Evolutionary conservation across 2,797 vertebrate species (phyloP).

Genomic region (Tragopan temminckii): DNA sequence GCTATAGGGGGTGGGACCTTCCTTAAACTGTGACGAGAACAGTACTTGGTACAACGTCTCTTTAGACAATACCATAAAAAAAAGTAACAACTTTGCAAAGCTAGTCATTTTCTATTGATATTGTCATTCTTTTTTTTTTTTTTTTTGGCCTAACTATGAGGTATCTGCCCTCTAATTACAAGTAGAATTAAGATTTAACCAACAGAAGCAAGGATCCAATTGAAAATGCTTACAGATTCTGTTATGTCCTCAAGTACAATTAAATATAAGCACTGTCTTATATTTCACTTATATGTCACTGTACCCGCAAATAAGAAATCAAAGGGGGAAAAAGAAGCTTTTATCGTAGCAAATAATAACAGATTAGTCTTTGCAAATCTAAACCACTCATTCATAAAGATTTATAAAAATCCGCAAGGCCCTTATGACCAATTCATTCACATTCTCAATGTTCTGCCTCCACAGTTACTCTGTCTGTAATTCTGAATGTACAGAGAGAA

Average conservation of each 20-base stretch:
- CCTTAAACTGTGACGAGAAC: background rate
- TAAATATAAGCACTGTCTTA: background rate
- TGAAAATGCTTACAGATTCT: background rate
- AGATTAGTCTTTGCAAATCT: background rate
- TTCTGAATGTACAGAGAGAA: background rate
- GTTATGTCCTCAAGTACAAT: background rate
- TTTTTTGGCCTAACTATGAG: background rate
- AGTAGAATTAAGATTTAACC: background rate
- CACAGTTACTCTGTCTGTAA: conserved; percentile 21
- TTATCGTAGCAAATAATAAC: background rate
- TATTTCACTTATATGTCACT: too few relatives aligned
- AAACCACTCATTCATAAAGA: background rate
- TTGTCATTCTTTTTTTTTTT: background rate
- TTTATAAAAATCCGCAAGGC: background rate
- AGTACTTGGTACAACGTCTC: background rate
- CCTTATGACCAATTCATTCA: background rate
- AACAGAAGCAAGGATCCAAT: background rate
- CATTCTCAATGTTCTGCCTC: background rate
- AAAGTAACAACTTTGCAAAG: background rate
- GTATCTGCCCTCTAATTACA: background rate
- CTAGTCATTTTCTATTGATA: background rate
- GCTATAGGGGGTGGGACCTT: background rate
- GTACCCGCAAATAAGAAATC: background rate
- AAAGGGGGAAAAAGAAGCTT: background rate
- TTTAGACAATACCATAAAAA: background rate